phyloP scores from a whole-genome alignment of 2,113 vertebrate genomes.

The Zootoca vivipara region DNA sequence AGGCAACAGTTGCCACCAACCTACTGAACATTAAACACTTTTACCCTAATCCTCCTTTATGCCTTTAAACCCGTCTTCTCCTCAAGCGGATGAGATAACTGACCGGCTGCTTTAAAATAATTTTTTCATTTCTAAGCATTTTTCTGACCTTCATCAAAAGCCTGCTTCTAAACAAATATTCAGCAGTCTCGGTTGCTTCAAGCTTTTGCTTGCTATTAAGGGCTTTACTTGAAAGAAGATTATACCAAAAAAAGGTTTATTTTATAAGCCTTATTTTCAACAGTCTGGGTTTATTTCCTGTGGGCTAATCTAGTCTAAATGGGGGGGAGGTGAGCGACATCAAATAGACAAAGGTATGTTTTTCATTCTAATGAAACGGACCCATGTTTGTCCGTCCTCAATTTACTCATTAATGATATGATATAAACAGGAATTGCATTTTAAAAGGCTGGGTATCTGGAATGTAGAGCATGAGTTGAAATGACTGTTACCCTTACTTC shows the following conservation, averaged over 20 bases:
- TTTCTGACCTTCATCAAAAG: not conserved
- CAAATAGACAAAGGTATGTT: not conserved
- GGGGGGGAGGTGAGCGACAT: not conserved
- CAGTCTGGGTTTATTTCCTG: not conserved
- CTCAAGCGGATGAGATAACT: not conserved
- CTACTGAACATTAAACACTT: not conserved
- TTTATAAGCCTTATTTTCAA: conserved; percentile 9
- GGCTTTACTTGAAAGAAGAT: not conserved
- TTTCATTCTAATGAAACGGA: not conserved
- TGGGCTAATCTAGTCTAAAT: not conserved
- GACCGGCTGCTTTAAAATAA: not conserved
- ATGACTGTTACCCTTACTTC: not conserved
- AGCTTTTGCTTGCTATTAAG: not conserved
- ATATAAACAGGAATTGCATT: not conserved
- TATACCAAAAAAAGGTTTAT: not conserved
- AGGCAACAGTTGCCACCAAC: not conserved
- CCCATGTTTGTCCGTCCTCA: not conserved
- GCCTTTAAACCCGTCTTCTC: not conserved
- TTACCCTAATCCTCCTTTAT: not conserved
- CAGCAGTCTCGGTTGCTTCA: not conserved
- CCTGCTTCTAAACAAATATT: not conserved
- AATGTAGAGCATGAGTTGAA: not conserved
- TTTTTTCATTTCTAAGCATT: not conserved
- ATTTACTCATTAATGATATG: not conserved
- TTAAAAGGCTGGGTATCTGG: not conserved